Evolutionary conservation across 2,888 invertebrate genomes (phyloP).

Genomic region (Furcula furcula): DNA sequence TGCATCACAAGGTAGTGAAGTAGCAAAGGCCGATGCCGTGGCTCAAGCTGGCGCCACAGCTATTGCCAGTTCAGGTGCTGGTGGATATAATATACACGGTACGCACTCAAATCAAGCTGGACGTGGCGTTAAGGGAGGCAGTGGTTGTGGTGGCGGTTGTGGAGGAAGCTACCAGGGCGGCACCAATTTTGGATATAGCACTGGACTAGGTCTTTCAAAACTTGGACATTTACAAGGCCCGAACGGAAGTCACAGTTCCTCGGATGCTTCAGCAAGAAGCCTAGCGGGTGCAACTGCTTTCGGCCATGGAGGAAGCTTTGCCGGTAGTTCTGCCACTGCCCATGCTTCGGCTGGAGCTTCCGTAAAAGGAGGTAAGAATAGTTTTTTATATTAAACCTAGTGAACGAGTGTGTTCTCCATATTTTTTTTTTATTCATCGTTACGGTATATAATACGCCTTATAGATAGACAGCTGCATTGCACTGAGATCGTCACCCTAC

Average conservation of each 20-base stretch:
- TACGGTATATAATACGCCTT: too few species aligned
- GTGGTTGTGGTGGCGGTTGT: slow-evolving; percentile 48
- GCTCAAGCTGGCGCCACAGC: slow-evolving; percentile 44
- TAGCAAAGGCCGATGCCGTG: slow-evolving; percentile 8
- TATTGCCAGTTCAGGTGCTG: slow-evolving; percentile 35
- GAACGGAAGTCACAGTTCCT: slow-evolving; percentile 23
- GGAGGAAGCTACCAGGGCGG: slow-evolving; percentile 26
- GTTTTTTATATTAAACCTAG: too few species aligned
- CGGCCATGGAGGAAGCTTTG: slow-evolving; percentile 45
- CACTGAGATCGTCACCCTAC: too few species aligned
- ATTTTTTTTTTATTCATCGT: too few species aligned
- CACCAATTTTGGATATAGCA: slow-evolving; percentile 20
- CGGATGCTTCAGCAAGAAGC: slow-evolving; percentile 47
- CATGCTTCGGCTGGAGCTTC: slow-evolving; percentile 57
- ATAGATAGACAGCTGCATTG: too few species aligned
- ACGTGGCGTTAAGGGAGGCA: slow-evolving; percentile 24
- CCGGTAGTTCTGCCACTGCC: slow-evolving; percentile 62
- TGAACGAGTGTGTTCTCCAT: too few species aligned
- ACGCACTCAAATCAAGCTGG: slow-evolving; percentile 16
- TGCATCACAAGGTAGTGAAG: neutral
- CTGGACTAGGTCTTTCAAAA: slow-evolving; percentile 18
- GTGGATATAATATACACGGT: slow-evolving; percentile 22
- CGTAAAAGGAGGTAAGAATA: slow-evolving; percentile 58
- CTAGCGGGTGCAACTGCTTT: slow-evolving; percentile 38
- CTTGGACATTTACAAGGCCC: slow-evolving; percentile 20